phyloP scores from a whole-genome alignment of 2,113 vertebrate species.

The Trematocara stigmaticum region DNA sequence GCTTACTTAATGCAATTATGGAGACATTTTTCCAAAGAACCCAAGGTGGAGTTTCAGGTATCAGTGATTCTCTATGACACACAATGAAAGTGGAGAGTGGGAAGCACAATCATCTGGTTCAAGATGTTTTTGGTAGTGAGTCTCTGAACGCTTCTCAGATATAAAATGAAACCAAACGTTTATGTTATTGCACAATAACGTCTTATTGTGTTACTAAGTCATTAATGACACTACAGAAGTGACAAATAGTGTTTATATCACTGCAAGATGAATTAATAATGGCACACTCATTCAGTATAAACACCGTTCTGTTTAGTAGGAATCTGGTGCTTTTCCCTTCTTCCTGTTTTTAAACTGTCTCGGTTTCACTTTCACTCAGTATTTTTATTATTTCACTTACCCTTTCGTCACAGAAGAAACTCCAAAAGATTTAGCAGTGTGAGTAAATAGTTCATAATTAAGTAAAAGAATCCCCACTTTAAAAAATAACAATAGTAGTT shows the following conservation, averaged over 20 bases:
- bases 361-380: not conserved
- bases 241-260: not conserved
- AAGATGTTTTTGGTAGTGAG: not conserved
- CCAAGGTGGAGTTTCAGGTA: not conserved
- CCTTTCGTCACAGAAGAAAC: not conserved
- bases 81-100: not conserved
- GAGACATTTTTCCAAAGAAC: not conserved
- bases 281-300: not conserved
- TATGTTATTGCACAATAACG: not conserved
- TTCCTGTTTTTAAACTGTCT: not conserved
- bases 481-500: not conserved
- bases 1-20: not conserved
- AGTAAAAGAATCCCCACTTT: not conserved
- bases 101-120: not conserved
- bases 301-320: fast-evolving
- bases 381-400: not conserved
- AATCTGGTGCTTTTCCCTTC: not conserved
- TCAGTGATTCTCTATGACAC: not conserved
- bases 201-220: not conserved
- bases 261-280: not conserved
- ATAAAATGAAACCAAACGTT: not conserved
- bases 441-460: not conserved
- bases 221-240: not conserved
- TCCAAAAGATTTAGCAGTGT: not conserved
- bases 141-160: not conserved